Evolutionary conservation across 1,140 invertebrate genomes (phyloP).

Genomic region (Neelides sp.): DNA sequence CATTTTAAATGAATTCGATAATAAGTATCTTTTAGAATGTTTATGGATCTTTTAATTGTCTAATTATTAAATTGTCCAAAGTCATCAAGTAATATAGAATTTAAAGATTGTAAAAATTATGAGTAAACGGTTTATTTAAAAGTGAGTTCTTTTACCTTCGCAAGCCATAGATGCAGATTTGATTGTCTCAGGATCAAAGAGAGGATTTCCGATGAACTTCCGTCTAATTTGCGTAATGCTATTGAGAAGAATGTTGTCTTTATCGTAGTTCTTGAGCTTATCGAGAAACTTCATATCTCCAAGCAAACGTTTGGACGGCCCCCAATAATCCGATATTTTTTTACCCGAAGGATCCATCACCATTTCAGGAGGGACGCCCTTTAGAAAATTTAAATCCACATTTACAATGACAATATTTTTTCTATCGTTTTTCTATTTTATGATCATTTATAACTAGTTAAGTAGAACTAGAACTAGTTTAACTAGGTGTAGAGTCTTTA

Average conservation of each 20-base stretch:
- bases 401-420: background rate
- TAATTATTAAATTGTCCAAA: constrained; percentile 17
- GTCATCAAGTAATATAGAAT: background rate
- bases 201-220: constrained; percentile 63
- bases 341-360: constrained; percentile 62
- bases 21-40: too few species aligned
- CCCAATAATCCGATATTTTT: constrained; percentile 84
- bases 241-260: constrained; percentile 71
- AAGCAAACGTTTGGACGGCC: constrained; percentile 73
- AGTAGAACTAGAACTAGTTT: background rate
- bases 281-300: constrained; percentile 84
- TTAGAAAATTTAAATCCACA: constrained; percentile 16
- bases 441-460: background rate
- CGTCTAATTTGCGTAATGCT: constrained; percentile 73
- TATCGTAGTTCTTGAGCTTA: constrained; percentile 71
- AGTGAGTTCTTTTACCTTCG: too few species aligned
- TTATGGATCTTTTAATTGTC: background rate
- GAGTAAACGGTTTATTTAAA: constrained; percentile 2
- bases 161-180: constrained; percentile 47
- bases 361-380: constrained; percentile 71
- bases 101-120: background rate
- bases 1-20: too few species aligned
- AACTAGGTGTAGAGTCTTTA: background rate
- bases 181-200: constrained; percentile 86
- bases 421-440: too few species aligned